Evolutionary conservation across 23 tunicate genomes (phyloP).

Genomic region (Oikopleura dioica): DNA sequence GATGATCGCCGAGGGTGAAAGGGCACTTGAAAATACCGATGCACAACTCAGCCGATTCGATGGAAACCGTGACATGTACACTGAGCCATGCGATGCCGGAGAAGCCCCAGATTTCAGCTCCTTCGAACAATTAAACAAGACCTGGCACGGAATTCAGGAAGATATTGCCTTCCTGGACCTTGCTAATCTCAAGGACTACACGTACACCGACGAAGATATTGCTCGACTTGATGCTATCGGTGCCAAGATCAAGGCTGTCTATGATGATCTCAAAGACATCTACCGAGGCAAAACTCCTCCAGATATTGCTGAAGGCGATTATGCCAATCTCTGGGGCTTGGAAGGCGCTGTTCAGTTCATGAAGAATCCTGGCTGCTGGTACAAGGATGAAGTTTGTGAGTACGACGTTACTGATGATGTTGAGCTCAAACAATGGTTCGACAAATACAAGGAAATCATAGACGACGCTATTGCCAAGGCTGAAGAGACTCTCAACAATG

Average conservation of each 20-base stretch:
- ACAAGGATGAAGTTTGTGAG: not conserved
- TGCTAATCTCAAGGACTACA: not conserved
- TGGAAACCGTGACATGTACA: too few relatives aligned
- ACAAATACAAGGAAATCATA: too few relatives aligned
- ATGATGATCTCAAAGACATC: not conserved
- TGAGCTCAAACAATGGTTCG: not conserved
- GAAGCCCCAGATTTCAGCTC: not conserved
- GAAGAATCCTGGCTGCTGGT: not conserved
- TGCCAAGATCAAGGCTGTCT: not conserved
- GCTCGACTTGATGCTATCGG: not conserved
- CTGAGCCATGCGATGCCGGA: too few relatives aligned
- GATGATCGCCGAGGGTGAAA: too few relatives aligned
- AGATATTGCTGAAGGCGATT: not conserved
- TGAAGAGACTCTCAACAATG: too few relatives aligned
- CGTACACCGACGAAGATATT: not conserved
- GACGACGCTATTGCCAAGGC: too few relatives aligned
- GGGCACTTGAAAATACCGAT: too few relatives aligned
- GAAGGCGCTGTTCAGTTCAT: not conserved
- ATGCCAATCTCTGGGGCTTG: not conserved
- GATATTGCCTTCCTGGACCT: not conserved
- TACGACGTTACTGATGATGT: not conserved
- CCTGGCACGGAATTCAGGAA: too few relatives aligned
- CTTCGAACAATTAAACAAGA: not conserved
- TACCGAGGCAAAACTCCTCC: not conserved
- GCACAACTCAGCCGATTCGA: too few relatives aligned